phyloP scores from a whole-genome alignment of 2,797 vertebrate species.

The Geotrypetes seraphini region DNA sequence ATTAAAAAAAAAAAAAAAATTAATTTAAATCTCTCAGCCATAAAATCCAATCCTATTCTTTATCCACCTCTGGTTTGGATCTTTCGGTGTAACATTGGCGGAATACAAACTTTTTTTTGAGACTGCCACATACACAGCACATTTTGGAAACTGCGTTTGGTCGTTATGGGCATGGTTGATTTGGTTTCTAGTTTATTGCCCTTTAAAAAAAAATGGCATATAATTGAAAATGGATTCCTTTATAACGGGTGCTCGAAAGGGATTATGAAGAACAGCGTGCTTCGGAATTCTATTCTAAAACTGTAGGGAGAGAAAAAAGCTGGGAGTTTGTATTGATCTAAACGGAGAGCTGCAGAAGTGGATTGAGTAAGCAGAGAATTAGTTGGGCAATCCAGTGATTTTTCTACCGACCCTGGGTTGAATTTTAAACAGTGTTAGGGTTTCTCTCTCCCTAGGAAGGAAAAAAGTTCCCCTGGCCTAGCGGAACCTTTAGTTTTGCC shows the following conservation, averaged over 20 bases:
- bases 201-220: conserved; percentile 64
- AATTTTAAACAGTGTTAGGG: no score
- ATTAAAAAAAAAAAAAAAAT: no score
- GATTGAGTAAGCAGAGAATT: conserved; percentile 12
- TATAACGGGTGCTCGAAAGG: conserved; percentile 34
- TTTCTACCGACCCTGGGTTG: conserved; percentile 23
- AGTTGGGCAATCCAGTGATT: conserved; percentile 9
- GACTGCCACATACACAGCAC: conserved; percentile 58
- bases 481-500: no score
- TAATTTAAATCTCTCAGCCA: conserved; percentile 56
- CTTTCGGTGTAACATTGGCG: conserved; percentile 59
- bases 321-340: conserved; percentile 15
- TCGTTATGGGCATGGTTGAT: conserved; percentile 74
- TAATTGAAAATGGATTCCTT: conserved; percentile 41
- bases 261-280: conserved; percentile 22
- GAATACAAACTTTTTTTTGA: conserved; percentile 68
- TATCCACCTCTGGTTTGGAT: conserved; percentile 59
- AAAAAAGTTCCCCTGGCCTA: no score
- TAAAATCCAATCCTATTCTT: conserved; percentile 62
- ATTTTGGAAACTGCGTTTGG: conserved; percentile 61
- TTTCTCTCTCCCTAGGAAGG: no score
- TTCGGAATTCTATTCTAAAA: conserved; percentile 27
- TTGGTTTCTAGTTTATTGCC: conserved; percentile 72
- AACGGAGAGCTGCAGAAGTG: conserved; percentile 2
- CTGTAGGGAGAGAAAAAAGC: conserved; percentile 20